Base-by-base conservation (phyloP, 2,888 invertebrate genomes). In the Microctonus brassicae region DNA sequence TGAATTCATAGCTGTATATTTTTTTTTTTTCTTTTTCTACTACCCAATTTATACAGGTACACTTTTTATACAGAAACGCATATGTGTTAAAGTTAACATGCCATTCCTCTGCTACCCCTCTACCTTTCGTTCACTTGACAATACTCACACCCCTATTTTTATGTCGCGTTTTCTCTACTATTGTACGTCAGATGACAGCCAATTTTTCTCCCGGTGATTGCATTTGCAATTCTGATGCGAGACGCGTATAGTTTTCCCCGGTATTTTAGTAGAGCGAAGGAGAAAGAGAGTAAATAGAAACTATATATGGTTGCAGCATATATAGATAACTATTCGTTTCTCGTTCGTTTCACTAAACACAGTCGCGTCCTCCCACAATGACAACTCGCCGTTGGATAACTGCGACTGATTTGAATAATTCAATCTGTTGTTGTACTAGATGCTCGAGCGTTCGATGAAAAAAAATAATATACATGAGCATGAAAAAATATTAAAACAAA, bases 181-280 rank as follows among this genome's bases (percentile, higher is more conserved):
- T 75, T 80, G 77, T 78, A 79, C 81, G 82, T 82, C 83, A 83
- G 84, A 85, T 85, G 86, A 86, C 86, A 86, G 83, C 83, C 86
- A 86, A 86, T 86, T 86, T 86, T 86, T 86, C 84, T 84, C 78
- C 79, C 80, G 79, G 83, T 83, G 85, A 85, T 85, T 86, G 83
- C 85, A 85, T 86, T 86, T 85, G 85, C 85, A 86, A 86, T 86
- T 86, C 85, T 80, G 79, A 86, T 84, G 81, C 74, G 80, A 70
- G 76, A 75, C 69, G 67, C 73, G 42, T 62, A 63, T 47, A 53
- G 66, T 61, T 71, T 64, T 65, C 47, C 60, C 67, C 60, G 64
- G 53, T 47, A 73, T 73, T 72, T 57, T 20, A 65, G 57, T 34
- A 34, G 34, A 34, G 36, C 57, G 62, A 65, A 57, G 52, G 55